These are phyloP conservation scores for Volucella inflata DNA, from an alignment of 2,888 invertebrate genomes.

Conservation along the genomic window DNA sequence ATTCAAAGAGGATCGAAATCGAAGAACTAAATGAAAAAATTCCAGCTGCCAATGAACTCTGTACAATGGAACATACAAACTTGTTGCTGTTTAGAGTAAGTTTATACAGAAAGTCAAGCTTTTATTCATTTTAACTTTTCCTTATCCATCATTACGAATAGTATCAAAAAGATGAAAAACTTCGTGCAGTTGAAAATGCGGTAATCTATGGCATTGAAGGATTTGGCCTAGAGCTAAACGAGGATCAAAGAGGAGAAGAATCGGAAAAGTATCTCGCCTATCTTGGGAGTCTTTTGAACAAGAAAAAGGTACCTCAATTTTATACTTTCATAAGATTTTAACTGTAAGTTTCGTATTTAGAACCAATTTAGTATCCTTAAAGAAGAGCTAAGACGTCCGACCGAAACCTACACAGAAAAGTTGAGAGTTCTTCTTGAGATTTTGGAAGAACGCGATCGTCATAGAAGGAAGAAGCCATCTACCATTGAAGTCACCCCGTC, in stretches of 20 bases:
- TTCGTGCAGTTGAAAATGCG: slow-evolving; percentile 91
- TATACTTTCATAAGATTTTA: not conserved
- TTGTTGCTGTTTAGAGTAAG: slow-evolving; percentile 87
- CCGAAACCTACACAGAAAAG: slow-evolving; percentile 52
- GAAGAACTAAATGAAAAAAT: slow-evolving; percentile 86
- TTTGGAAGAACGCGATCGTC: slow-evolving; percentile 52
- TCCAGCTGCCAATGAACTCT: slow-evolving; percentile 85
- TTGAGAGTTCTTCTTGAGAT: slow-evolving; percentile 46
- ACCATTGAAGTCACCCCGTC: slow-evolving; percentile 11
- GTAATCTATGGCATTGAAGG: slow-evolving; percentile 87
- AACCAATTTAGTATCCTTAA: not conserved
- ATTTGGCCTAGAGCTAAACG: slow-evolving; percentile 21
- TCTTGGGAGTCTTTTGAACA: slow-evolving; percentile 23
- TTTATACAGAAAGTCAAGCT: not conserved
- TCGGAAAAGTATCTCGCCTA: slow-evolving; percentile 28
- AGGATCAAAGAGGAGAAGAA: not conserved
- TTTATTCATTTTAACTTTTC: not conserved
- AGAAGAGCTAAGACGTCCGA: slow-evolving; percentile 42
- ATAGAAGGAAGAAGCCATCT: slow-evolving; percentile 33
- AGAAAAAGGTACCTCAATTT: slow-evolving; percentile 36
- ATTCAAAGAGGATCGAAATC: slow-evolving; percentile 86
- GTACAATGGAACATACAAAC: slow-evolving; percentile 86
- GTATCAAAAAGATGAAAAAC: slow-evolving; percentile 89
- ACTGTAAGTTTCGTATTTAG: not conserved
- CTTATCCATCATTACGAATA: slow-evolving; percentile 78